Evolutionary conservation across 2,113 vertebrate species (phyloP).

Genomic region (Sapajus apella): DNA sequence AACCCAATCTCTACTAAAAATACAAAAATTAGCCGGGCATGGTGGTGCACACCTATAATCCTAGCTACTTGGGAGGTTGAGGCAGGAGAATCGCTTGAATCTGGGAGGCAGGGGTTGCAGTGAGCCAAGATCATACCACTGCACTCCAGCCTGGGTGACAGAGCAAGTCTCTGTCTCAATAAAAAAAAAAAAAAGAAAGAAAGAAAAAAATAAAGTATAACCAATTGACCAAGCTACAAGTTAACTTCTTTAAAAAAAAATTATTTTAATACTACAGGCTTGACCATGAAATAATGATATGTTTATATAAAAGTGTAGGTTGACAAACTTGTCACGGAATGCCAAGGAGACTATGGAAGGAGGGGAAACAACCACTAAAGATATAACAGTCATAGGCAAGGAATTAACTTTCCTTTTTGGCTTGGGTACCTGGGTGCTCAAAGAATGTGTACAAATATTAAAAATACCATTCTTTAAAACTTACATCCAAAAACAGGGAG

Average conservation of each 20-base stretch:
- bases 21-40: too few species aligned
- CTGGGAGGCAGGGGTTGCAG: too few species aligned
- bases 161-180: too few species aligned
- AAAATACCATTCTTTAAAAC: conserved; percentile 54
- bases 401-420: conserved; percentile 60
- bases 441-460: conserved; percentile 41
- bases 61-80: too few species aligned
- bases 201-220: conserved; percentile 15
- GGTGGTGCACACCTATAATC: too few species aligned
- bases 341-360: conserved; percentile 50
- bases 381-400: conserved; percentile 42
- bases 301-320: conserved; percentile 24
- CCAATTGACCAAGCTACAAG: conserved; percentile 64
- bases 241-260: conserved; percentile 58
- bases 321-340: conserved; percentile 63
- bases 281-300: conserved; percentile 63
- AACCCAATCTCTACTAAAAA: too few species aligned
- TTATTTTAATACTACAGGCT: conserved; percentile 60
- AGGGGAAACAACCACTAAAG: conserved; percentile 23
- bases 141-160: too few species aligned
- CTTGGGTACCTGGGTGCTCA: conserved; percentile 45
- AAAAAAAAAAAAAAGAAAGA: too few species aligned
- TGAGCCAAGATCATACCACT: too few species aligned
- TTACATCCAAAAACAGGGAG: conserved; percentile 11
- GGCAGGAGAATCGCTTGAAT: too few species aligned